Evolutionary conservation across 2,888 invertebrate species (phyloP).

Genomic region (Tigriopus californicus): DNA sequence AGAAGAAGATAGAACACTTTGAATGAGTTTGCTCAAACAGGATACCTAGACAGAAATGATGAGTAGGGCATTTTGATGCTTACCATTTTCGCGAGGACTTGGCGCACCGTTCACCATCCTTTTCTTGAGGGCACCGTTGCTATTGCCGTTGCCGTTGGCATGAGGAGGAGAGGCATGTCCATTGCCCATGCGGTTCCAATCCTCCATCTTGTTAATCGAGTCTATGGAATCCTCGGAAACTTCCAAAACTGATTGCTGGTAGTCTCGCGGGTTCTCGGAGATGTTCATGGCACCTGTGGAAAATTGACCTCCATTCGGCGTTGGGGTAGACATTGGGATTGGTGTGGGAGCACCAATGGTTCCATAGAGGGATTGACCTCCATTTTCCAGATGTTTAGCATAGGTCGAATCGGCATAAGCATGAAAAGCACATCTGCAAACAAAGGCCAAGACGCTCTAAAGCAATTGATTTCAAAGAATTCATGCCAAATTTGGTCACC

Average conservation of each 20-base stretch:
- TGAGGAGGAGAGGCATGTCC: not conserved
- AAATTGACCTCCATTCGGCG: not conserved
- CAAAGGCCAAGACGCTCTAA: slow-evolving; percentile 17
- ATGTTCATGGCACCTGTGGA: not conserved
- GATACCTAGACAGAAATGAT: not conserved
- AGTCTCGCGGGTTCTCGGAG: not conserved
- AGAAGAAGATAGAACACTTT: slow-evolving; percentile 14
- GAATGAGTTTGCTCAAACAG: not conserved
- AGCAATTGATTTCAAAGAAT: too few relatives aligned
- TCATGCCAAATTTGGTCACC: too few relatives aligned
- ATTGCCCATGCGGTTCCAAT: slow-evolving; percentile 4
- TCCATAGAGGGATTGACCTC: slow-evolving; percentile 11
- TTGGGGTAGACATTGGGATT: not conserved
- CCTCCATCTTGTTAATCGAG: slow-evolving; percentile 9
- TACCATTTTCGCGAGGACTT: slow-evolving; percentile 3
- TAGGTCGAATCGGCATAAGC: slow-evolving; percentile 91
- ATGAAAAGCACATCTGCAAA: slow-evolving; percentile 63
- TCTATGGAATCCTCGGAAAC: slow-evolving; percentile 14
- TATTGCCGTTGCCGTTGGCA: not conserved
- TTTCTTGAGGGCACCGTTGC: not conserved
- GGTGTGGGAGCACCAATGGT: slow-evolving; percentile 11
- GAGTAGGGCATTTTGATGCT: not conserved
- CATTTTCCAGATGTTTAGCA: slow-evolving; percentile 46
- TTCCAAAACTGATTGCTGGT: slow-evolving; percentile 12
- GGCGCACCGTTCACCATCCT: not conserved